Conservation (phyloP, 1,140 invertebrate species). For the Drosophila pectinifera region DNA sequence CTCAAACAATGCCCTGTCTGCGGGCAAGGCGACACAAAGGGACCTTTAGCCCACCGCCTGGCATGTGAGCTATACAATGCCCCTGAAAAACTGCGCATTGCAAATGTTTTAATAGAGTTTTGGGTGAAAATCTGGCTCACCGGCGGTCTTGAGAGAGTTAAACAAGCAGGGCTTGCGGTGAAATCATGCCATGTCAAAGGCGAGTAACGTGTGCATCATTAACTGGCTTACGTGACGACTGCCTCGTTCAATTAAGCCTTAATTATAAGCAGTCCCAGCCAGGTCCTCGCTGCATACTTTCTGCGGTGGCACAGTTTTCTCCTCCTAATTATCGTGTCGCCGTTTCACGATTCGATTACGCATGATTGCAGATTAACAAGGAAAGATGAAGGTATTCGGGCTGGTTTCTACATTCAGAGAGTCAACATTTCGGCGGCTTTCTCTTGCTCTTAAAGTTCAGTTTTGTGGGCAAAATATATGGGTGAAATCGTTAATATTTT, state of each 20-base stretch:
- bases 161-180: constrained; percentile 3
- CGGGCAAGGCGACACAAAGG: constrained; percentile 41
- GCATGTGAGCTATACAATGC: constrained; percentile 18
- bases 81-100: constrained; percentile 8
- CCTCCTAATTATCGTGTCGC: constrained; percentile 57
- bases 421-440: background rate
- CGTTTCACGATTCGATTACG: constrained; percentile 14
- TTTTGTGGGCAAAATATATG: background rate
- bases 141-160: constrained; percentile 36
- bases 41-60: constrained; percentile 32
- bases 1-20: constrained; percentile 56
- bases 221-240: constrained; percentile 68
- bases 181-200: constrained; percentile 69
- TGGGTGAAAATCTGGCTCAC: constrained; percentile 37
- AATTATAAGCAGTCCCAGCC: constrained; percentile 63
- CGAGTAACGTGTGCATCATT: constrained; percentile 74
- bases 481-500: too few relatives aligned
- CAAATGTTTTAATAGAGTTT: constrained; percentile 63
- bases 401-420: background rate
- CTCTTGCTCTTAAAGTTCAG: background rate
- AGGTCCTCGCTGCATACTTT: constrained; percentile 45
- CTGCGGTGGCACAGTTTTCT: constrained; percentile 58
- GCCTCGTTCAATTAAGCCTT: constrained; percentile 70
- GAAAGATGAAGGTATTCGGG: background rate
- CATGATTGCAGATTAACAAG: constrained; percentile 20